Evolutionary conservation across 2,797 vertebrate genomes (phyloP).

Genomic region (Phrynocephalus guinanensis): DNA sequence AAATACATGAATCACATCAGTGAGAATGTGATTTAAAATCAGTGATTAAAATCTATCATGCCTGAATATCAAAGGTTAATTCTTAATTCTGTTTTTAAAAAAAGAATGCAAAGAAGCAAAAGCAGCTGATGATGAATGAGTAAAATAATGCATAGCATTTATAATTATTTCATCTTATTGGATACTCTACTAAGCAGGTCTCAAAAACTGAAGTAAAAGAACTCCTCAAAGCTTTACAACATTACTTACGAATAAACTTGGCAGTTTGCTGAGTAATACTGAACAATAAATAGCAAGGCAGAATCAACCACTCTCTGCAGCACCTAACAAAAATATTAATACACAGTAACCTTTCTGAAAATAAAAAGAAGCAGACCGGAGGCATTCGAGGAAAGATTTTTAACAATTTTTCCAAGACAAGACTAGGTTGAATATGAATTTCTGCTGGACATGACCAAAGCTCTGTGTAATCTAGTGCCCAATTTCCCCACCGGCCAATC

Average conservation of each 20-base stretch:
- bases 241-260: neutral
- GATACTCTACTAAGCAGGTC: neutral
- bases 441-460: neutral
- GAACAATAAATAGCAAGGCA: neutral
- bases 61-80: neutral
- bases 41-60: neutral
- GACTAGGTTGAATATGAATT: neutral
- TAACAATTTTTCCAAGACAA: neutral
- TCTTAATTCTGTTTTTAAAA: neutral
- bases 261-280: slow-evolving; percentile 3
- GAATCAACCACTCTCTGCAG: neutral
- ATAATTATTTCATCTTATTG: slow-evolving; percentile 6
- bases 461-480: neutral
- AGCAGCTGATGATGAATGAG: neutral
- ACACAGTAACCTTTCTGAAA: neutral
- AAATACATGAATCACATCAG: neutral
- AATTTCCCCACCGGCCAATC: neutral
- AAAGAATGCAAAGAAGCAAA: neutral
- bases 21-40: slow-evolving; percentile 5
- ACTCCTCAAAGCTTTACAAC: neutral
- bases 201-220: neutral
- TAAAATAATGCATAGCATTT: neutral
- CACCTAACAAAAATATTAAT: neutral
- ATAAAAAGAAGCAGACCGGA: neutral
- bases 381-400: neutral